Evolutionary conservation across 2,888 invertebrate species (phyloP).

Genomic region (Agriopis marginaria): DNA sequence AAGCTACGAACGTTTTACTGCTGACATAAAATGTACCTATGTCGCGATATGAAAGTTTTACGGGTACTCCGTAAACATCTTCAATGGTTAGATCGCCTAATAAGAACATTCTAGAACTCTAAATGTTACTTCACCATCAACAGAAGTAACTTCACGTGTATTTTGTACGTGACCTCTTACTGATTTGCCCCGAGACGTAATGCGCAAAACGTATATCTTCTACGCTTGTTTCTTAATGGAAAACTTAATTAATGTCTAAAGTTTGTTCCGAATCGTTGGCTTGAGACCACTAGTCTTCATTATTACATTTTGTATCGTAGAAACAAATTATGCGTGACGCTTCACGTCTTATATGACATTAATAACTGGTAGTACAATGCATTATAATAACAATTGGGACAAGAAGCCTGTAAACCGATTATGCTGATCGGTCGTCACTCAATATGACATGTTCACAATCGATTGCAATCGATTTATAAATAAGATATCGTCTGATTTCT

Average conservation of each 20-base stretch:
- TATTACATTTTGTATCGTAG: conserved; percentile 51
- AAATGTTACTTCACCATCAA: conserved; percentile 45
- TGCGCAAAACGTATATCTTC: conserved; percentile 59
- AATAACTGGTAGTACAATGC: conserved; percentile 79
- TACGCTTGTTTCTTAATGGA: conserved; percentile 60
- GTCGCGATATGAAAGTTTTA: conserved; percentile 20
- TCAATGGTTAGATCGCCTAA: conserved; percentile 20
- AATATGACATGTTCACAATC: conserved; percentile 76
- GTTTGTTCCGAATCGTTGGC: conserved; percentile 63
- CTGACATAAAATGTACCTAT: conserved; percentile 23
- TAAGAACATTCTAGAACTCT: conserved; percentile 32
- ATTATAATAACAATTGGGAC: conserved; percentile 79
- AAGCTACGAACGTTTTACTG: conserved; percentile 19
- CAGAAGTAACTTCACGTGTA: conserved; percentile 52
- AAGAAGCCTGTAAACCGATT: conserved; percentile 83
- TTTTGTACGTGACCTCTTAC: conserved; percentile 55
- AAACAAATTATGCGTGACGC: conserved; percentile 70
- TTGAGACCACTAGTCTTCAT: conserved; percentile 65
- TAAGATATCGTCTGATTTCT: conserved; percentile 74
- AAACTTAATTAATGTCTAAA: conserved; percentile 70
- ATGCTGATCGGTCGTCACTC: conserved; percentile 79
- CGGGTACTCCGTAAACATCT: conserved; percentile 1
- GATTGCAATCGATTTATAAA: conserved; percentile 73
- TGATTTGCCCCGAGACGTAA: conserved; percentile 59
- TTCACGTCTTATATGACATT: conserved; percentile 67